phyloP scores from a whole-genome alignment of 2,888 invertebrate species.

The Drosophila anomalata region DNA sequence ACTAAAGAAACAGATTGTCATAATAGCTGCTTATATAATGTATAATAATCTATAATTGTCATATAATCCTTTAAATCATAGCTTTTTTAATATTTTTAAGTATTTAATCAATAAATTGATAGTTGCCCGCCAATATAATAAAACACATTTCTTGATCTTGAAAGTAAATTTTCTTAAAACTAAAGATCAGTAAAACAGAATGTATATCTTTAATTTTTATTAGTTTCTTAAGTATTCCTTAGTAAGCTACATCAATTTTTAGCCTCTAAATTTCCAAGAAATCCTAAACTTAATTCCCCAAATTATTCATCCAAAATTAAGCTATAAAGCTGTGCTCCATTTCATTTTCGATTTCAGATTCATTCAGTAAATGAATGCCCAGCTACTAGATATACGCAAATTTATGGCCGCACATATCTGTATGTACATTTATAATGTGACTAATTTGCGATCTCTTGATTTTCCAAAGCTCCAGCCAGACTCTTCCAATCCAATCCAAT shows the following conservation, averaged over 20 bases:
- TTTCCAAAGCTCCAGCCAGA: conserved; percentile 24
- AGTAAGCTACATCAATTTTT: not conserved
- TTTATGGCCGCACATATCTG: conserved; percentile 70
- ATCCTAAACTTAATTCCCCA: not conserved
- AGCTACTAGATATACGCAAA: conserved; percentile 58
- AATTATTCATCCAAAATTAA: conserved; percentile 2
- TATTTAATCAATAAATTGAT: too few species aligned
- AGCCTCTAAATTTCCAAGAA: not conserved
- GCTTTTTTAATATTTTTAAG: too few species aligned
- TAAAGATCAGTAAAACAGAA: too few species aligned
- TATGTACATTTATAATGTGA: conserved; percentile 72
- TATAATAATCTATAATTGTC: too few species aligned
- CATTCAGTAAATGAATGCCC: conserved; percentile 68
- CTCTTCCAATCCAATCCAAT: conserved; percentile 16
- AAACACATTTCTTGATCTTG: too few species aligned
- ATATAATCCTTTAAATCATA: too few species aligned
- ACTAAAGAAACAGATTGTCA: too few species aligned
- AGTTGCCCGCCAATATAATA: too few species aligned
- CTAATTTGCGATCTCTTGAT: conserved; percentile 67
- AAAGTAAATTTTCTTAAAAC: too few species aligned
- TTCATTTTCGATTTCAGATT: conserved; percentile 51
- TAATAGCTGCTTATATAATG: too few species aligned
- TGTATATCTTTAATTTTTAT: too few species aligned
- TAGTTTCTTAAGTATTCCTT: too few species aligned
- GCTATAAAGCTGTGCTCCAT: not conserved